Evolutionary conservation across 2,113 vertebrate genomes (phyloP), one percentile per base, ranked within the genome.

Genomic region (Todiramphus saurophagus): DNA sequence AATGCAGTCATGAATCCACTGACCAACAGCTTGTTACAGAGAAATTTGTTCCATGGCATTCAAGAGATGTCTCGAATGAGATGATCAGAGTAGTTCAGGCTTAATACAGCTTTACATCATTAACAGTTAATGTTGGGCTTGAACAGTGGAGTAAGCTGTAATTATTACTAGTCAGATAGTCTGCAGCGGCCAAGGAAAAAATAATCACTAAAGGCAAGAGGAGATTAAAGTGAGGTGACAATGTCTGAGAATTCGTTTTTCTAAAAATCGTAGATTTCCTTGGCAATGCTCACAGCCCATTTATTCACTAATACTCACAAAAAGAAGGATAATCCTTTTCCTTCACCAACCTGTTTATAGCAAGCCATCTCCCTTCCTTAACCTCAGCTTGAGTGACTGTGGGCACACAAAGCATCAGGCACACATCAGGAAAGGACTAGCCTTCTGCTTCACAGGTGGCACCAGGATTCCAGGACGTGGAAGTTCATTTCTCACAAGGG

Each of bases 21-120:
- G 89, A 79, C 80, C 92, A 87, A 27, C 35, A 86, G 75, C 41
- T 73, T 81, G 60, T 51, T 78, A 35, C 60, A 82, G 69, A 86
- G 41, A 79, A 91, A 95, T 68, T 78, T 74, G n/a, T 85, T 96
- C 44, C 50, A 9, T 19, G 10, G 73, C 27, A 30, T 95, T 86
- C 59, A 60, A 90, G 50, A 56, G 74, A 62, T 91, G 62, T 80
- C 91, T 87, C 4, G 33, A 90, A 92, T 53, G 76, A 89, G 75
- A 75, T 59, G 77, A 91, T 88, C 69, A 64, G 75, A 80, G 59
- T 64, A 81, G 67, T 70, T 96, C 90, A 93, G 74, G 84, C 87
- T 95, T 95, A 96, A 91, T 95, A 94, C 75, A 94, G 90, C 89
- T 91, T 93, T 93, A 96, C 83, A 92, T 96, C 93, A 88, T 93